Conservation (phyloP, 2,797 vertebrate genomes). For the Bradypodion pumilum region DNA sequence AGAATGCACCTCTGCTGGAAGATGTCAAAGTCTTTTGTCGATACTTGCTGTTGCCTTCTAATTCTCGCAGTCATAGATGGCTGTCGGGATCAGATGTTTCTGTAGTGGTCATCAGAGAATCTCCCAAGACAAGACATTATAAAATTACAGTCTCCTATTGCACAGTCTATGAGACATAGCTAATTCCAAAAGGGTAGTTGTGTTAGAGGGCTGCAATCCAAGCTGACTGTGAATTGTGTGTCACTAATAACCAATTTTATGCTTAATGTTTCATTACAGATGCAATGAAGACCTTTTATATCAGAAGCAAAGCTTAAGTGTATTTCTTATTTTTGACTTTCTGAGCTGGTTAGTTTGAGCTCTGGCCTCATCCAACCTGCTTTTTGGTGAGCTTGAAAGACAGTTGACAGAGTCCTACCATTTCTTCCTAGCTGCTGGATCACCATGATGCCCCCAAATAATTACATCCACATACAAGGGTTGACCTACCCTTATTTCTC, state of each 20-base stretch:
- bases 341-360: neutral
- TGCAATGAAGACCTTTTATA: neutral
- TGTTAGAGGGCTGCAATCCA: neutral
- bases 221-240: neutral
- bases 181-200: neutral
- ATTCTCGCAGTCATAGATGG: too few relatives aligned
- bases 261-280: too few relatives aligned
- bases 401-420: neutral
- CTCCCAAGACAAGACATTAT: neutral
- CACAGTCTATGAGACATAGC: neutral
- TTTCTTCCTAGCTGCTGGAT: neutral
- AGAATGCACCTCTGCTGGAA: too few relatives aligned
- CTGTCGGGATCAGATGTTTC: too few relatives aligned
- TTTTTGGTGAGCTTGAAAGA: neutral
- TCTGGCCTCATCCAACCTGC: neutral
- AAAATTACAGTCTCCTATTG: neutral
- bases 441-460: neutral
- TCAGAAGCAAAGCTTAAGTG: neutral
- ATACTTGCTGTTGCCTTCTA: too few relatives aligned
- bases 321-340: neutral
- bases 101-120: neutral
- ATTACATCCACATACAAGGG: rapidly evolving
- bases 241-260: neutral
- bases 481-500: rapidly evolving
- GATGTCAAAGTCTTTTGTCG: too few relatives aligned